These are phyloP conservation scores for Ceraclea dissimilis DNA, from an alignment of 2,888 invertebrate genomes.

Conservation along the genomic window DNA sequence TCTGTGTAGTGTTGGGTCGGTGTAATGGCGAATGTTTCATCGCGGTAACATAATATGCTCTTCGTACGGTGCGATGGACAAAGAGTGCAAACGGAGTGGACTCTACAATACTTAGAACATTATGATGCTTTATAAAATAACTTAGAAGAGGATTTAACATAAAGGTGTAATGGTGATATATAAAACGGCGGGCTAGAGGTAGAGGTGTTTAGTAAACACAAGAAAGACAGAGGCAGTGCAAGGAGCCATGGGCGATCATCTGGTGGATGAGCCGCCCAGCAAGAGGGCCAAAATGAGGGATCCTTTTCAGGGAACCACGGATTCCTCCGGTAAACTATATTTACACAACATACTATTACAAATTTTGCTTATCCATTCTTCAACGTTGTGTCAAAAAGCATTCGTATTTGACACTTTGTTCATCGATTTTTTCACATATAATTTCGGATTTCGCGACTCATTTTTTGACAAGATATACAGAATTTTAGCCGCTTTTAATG, in stretches of 20 bases:
- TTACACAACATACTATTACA: slow-evolving; percentile 18
- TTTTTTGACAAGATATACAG: neutral
- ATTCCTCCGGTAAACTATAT: slow-evolving; percentile 60
- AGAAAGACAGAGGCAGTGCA: neutral
- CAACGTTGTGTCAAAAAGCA: slow-evolving; percentile 13
- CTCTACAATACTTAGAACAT: slow-evolving; percentile 50
- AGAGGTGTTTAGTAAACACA: slow-evolving; percentile 57
- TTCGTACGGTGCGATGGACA: slow-evolving; percentile 65
- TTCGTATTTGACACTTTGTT: slow-evolving; percentile 20
- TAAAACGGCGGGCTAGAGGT: slow-evolving; percentile 46
- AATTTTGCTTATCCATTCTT: slow-evolving; percentile 17
- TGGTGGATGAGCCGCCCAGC: slow-evolving; percentile 91
- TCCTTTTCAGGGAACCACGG: slow-evolving; percentile 74
- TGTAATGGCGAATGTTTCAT: slow-evolving; percentile 78
- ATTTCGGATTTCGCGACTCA: neutral
- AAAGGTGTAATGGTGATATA: slow-evolving; percentile 48
- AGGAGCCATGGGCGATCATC: slow-evolving; percentile 85
- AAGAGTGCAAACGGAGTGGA: slow-evolving; percentile 62
- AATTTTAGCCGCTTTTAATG: no score
- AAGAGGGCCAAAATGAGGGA: slow-evolving; percentile 89
- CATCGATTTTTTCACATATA: neutral
- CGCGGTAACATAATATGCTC: slow-evolving; percentile 63
- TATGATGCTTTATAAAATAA: slow-evolving; percentile 50
- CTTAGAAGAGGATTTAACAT: slow-evolving; percentile 42
- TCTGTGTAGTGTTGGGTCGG: slow-evolving; percentile 60